Evolutionary conservation across 2,113 vertebrate genomes (phyloP).

Genomic region (Phasianus colchicus): DNA sequence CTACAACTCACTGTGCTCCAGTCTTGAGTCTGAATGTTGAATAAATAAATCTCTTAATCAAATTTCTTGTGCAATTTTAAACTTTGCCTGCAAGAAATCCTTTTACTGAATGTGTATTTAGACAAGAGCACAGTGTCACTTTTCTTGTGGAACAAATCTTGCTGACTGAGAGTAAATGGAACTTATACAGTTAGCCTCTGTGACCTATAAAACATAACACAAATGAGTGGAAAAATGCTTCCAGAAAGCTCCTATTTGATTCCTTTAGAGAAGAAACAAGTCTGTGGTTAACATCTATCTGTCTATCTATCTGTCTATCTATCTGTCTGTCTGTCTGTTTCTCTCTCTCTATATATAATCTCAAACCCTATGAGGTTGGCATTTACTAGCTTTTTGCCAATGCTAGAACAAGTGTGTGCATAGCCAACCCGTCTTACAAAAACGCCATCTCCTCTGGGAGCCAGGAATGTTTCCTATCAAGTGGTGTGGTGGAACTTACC

Average conservation of each 20-base stretch:
- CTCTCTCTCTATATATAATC: background rate
- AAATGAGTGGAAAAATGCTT: slow-evolving; percentile 2
- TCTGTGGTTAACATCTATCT: background rate
- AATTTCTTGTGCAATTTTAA: background rate
- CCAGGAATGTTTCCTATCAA: slow-evolving; percentile 22
- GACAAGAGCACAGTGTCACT: background rate
- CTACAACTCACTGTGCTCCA: accelerated
- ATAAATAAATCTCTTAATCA: background rate
- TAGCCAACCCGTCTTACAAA: background rate
- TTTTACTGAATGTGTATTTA: background rate
- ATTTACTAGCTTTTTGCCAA: background rate
- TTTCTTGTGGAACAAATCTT: background rate
- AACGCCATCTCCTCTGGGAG: slow-evolving; percentile 16
- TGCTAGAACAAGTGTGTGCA: slow-evolving; percentile 21
- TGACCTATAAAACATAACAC: background rate
- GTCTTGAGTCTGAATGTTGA: accelerated
- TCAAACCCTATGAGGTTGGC: background rate
- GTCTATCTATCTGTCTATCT: background rate
- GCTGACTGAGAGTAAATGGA: background rate
- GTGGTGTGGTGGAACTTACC: background rate
- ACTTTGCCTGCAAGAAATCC: background rate
- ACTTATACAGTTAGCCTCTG: background rate
- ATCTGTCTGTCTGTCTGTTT: too few species aligned
- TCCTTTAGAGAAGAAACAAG: background rate
- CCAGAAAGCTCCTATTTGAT: background rate